Percentiles rank a stretch among this genome's conserved stretches.
phyloP scores from a whole-genome alignment of 2,888 invertebrate species.

The Andrena bucephala region DNA sequence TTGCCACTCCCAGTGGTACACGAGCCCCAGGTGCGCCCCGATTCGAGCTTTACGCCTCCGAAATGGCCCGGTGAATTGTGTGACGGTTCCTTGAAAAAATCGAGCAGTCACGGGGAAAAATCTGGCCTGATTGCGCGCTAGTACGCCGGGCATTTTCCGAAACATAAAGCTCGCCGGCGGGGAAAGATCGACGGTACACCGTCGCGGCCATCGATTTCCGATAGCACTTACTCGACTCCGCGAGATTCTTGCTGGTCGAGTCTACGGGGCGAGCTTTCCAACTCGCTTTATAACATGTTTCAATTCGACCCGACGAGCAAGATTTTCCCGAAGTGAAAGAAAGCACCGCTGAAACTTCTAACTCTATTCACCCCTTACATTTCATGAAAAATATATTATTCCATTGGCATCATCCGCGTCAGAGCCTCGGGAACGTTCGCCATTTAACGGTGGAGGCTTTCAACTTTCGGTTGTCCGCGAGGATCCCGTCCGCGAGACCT shows the following conservation, averaged over 20 bases:
- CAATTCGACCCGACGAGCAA: conserved; percentile 15
- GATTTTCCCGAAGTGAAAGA: conserved; percentile 1
- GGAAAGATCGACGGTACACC: conserved; percentile 24
- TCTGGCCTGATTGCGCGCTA: conserved; percentile 9
- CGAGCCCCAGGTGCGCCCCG: not conserved
- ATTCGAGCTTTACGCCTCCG: not conserved
- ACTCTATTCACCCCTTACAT: not conserved
- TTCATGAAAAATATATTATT: not conserved
- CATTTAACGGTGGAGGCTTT: not conserved
- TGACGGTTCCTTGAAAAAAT: conserved; percentile 2
- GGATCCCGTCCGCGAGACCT: not conserved
- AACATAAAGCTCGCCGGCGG: conserved; percentile 22
- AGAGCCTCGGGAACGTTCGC: not conserved
- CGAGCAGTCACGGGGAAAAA: conserved; percentile 14
- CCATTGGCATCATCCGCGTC: not conserved
- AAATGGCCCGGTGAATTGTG: not conserved
- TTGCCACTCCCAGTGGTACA: not conserved
- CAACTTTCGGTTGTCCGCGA: not conserved
- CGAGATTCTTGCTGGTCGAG: conserved; percentile 35
- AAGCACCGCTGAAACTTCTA: not conserved
- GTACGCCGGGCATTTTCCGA: conserved; percentile 22
- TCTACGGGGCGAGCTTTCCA: conserved; percentile 22
- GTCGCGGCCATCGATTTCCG: conserved; percentile 66
- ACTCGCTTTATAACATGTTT: conserved; percentile 16
- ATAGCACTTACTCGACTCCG: conserved; percentile 59